These are phyloP conservation scores for Macrosiphum euphorbiae DNA, from an alignment of 2,888 invertebrate genomes.

Conservation along the genomic window DNA sequence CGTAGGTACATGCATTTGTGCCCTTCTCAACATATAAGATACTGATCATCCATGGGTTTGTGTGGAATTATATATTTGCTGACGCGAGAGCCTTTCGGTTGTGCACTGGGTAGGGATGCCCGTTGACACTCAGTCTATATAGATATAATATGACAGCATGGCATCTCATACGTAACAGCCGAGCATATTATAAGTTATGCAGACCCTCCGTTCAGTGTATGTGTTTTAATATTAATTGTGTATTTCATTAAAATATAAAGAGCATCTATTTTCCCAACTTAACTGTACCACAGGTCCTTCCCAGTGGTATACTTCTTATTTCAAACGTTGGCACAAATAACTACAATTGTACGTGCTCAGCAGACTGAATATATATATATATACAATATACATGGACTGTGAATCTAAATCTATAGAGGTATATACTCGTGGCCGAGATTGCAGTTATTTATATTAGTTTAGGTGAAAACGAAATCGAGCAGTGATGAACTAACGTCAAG, in stretches of 20 bases:
- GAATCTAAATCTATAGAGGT: background rate
- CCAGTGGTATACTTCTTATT: conserved; percentile 2
- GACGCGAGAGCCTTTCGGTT: background rate
- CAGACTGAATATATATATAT: background rate
- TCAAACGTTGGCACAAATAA: conserved; percentile 5
- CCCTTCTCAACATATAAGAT: background rate
- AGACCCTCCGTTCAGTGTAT: background rate
- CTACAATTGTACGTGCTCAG: background rate
- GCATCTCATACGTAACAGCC: background rate
- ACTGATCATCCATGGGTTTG: background rate
- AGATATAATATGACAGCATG: background rate
- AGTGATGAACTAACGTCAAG: background rate
- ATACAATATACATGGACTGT: background rate
- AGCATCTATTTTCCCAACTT: background rate
- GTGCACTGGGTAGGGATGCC: background rate
- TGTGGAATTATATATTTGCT: background rate
- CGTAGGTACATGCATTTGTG: background rate
- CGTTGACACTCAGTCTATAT: background rate
- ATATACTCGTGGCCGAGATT: background rate
- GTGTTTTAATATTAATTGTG: background rate
- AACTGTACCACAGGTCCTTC: background rate
- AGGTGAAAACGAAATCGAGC: background rate
- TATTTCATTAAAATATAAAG: conserved; percentile 17
- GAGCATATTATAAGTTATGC: background rate
- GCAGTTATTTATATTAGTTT: background rate